phyloP scores from a whole-genome alignment of 2,797 vertebrate genomes.

The Avahi laniger region DNA sequence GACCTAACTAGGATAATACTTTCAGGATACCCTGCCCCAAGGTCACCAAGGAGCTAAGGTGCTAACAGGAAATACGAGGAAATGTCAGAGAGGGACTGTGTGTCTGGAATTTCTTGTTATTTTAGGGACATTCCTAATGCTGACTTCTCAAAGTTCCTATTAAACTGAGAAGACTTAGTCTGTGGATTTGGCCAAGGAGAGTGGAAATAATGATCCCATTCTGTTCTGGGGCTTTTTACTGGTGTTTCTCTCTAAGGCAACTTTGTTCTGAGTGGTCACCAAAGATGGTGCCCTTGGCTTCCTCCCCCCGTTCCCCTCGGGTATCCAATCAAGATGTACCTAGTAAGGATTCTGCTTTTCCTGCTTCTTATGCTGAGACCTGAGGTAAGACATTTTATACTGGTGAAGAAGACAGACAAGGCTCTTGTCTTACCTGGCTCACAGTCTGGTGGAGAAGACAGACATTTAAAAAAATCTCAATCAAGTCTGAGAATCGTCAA shows the following conservation, averaged over 20 bases:
- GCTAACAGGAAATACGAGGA: constrained; percentile 26
- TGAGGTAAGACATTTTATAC: background rate
- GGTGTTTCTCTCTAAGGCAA: constrained; percentile 12
- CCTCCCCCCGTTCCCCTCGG: background rate
- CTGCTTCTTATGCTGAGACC: background rate
- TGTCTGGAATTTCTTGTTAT: constrained; percentile 57
- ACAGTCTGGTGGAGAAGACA: background rate
- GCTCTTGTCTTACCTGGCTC: background rate
- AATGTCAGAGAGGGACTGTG: background rate
- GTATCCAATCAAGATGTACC: background rate
- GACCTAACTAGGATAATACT: background rate
- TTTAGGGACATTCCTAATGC: constrained; percentile 45
- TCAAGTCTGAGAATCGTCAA: background rate
- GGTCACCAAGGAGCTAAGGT: constrained; percentile 21
- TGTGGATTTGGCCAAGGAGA: constrained; percentile 35
- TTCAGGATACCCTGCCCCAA: background rate
- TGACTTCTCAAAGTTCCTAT: constrained; percentile 51
- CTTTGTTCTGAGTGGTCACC: constrained; percentile 42
- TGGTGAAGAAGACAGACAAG: background rate
- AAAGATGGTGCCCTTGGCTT: background rate
- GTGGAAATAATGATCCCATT: constrained; percentile 54
- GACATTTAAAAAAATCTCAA: background rate
- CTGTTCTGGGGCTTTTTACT: constrained; percentile 40
- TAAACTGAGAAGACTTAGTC: constrained; percentile 49
- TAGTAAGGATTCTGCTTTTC: background rate